Percentiles rank a stretch among this genome's conserved stretches.
These are phyloP conservation scores for Phasianus colchicus DNA, from an alignment of 2,113 vertebrate genomes.

Conservation along the genomic window DNA sequence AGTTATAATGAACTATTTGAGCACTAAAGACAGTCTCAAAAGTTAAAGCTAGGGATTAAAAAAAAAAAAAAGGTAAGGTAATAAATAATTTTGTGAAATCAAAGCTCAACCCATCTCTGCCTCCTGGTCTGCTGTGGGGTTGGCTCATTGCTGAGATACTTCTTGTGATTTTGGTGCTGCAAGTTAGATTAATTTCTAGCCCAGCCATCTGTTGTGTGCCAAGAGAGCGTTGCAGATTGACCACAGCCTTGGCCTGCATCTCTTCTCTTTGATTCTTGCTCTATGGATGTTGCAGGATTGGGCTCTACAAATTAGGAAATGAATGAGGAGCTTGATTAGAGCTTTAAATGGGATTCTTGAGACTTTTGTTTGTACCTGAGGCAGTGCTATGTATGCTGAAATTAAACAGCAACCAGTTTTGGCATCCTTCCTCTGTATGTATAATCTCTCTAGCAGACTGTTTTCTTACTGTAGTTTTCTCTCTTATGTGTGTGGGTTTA, in stretches of 20 bases:
- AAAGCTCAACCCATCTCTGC: neutral
- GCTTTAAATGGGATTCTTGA: constrained; percentile 64
- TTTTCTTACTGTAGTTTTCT: constrained; percentile 22
- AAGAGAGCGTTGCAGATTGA: neutral
- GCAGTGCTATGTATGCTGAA: constrained; percentile 51
- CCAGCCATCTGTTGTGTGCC: neutral
- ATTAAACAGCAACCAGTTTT: constrained; percentile 62
- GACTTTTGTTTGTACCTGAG: constrained; percentile 69
- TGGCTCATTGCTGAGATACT: neutral
- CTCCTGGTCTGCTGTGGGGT: neutral
- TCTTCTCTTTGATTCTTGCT: neutral
- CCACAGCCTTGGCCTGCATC: neutral
- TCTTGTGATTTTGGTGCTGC: neutral
- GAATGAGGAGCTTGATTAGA: constrained; percentile 54
- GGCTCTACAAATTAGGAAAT: constrained; percentile 51
- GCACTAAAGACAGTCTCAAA: neutral
- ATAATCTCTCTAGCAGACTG: constrained; percentile 40
- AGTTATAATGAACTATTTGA: neutral
- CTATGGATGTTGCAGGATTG: neutral
- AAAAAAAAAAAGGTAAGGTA: neutral
- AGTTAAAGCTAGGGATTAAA: neutral
- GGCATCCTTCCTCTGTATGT: constrained; percentile 41
- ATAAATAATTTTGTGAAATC: neutral
- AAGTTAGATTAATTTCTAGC: neutral
- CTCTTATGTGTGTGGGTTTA: neutral